Evolutionary conservation across 2,888 invertebrate species (phyloP), one percentile per base, ranked within the genome.

Genomic region (Drosophila limbata): DNA sequence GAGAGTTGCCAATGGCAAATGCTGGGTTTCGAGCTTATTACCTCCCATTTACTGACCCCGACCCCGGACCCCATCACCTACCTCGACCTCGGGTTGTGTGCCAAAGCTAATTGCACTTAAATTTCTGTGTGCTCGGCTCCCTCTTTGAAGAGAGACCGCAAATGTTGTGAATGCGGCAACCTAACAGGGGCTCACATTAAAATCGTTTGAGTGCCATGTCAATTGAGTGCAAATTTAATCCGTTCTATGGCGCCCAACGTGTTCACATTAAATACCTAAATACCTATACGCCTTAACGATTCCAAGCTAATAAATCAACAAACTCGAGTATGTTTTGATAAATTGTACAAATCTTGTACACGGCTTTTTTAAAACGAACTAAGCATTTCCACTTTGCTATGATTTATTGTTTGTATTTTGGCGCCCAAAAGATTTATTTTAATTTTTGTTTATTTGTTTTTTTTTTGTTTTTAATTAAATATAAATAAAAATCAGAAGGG

Each of bases 61-160:
- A n/a, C 6, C 3, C 8, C 19, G 10, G 25, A 17, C 5, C 21
- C 40, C 5, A 3, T 35, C 35, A 44, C 13, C 5, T 8, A 10
- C 13, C 40, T 25, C 21, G 8, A 55, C 37, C 47, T 11, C 44
- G n/a, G 59, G 6, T 37, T 31, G 45, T 10, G 5, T 17, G 42
- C 37, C 47, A 40, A 50, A 57, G 55, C 62, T 77, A 77, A 77
- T 77, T 77, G 65, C 55, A 53, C 63, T 64, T 50, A 61, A 57
- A 66, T 63, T 57, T 69, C 40, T 37, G 21, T 15, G 13, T 13
- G 25, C 25, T 25, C 47, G 31, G 48, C 64, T 56, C 45, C 40
- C 56, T 52, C 53, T 51, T 9, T 65, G 56, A 8, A 17, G n/a
- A 13, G n/a, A n/a, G 28, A 42, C 69, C 69, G 42, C 51, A 55